A percentile compares a stretch with the other conserved stretches of the same genome.
Conservation (phyloP, 2,888 invertebrate genomes). For the Melolontha melolontha region DNA sequence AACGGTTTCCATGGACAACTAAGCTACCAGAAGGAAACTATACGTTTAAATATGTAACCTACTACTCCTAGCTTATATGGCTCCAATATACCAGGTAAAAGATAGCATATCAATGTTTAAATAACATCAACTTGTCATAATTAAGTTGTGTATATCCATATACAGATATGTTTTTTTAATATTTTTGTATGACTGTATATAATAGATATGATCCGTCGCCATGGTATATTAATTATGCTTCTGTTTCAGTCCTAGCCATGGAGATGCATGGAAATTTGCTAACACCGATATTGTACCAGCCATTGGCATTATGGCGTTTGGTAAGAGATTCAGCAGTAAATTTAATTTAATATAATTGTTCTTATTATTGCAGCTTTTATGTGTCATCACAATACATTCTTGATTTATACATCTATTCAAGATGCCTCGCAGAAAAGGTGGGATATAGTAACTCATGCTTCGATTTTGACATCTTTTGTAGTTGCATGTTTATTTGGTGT, state of each 20-base stretch:
- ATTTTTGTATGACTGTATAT: too few relatives aligned
- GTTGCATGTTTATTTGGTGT: constrained; percentile 81
- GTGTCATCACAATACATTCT: constrained; percentile 91
- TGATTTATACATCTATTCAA: constrained; percentile 84
- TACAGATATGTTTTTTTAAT: too few relatives aligned
- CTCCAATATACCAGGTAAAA: too few relatives aligned
- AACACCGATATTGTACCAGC: constrained; percentile 81
- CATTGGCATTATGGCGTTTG: constrained; percentile 87
- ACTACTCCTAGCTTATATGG: too few relatives aligned
- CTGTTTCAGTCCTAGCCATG: constrained; percentile 71
- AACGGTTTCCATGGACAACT: too few relatives aligned
- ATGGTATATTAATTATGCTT: too few relatives aligned
- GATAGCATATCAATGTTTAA: too few relatives aligned
- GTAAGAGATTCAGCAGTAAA: constrained; percentile 64
- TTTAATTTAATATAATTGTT: not conserved
- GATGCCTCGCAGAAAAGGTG: constrained; percentile 80
- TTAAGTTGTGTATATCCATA: too few relatives aligned
- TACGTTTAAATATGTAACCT: too few relatives aligned
- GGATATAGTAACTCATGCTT: constrained; percentile 85
- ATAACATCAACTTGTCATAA: too few relatives aligned
- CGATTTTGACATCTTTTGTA: constrained; percentile 78
- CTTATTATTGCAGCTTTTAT: constrained; percentile 77
- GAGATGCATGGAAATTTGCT: constrained; percentile 78
- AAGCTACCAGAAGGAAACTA: too few relatives aligned
- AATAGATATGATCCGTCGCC: too few relatives aligned